Base-by-base conservation (phyloP, 2,113 vertebrate genomes). In the Oryzias curvinotus region DNA sequence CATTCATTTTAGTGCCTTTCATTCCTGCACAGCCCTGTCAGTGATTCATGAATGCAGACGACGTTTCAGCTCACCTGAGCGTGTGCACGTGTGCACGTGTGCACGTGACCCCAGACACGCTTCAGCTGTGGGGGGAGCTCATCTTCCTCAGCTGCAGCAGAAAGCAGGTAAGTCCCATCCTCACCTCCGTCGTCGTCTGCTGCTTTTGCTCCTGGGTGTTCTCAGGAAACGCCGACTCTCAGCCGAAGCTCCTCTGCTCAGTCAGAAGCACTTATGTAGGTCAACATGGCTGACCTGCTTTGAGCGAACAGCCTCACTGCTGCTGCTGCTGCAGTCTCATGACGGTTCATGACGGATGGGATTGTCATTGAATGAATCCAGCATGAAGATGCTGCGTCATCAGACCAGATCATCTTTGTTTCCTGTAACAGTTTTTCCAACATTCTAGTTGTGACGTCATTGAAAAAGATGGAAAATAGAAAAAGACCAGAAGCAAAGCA, bases 31-130 rank as follows among this genome's bases (percentile, higher is more conserved):
- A 48, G 44, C 63, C 53, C n/a, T 23, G 2, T 63, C 62, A 6
- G 61, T 52, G 69, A 57, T 65, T 77, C 72, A 41, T 84, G 77
- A 74, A 84, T 73, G 63, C 51, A 78, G 53, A 78, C 62, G 7
- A 5, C 61, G 47, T 55, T 16, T 25, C 21, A 59, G 64, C 64
- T 60, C 81, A 82, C 81, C 77, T 75, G 69, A 69, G 62, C 45
- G 44, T 14, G 55, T 15, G 16, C n/a, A 19, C n/a, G 42, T 21
- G 45, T 52, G 55, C 54, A n/a, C 68, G 63, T 58, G 62, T 42
- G 14, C 47, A 51, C 63, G 1, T 65, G 78, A 71, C 74, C 66
- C 53, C 67, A 49, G 68, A 28, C 50, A 46, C 36, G 46, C 21
- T 71, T 75, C 73, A 73, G 71, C 50, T 26, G 65, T 60, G 69